Evolutionary conservation across 2,797 vertebrate species (phyloP), one percentile per base, ranked within the genome.

Genomic region (Manis javanica): DNA sequence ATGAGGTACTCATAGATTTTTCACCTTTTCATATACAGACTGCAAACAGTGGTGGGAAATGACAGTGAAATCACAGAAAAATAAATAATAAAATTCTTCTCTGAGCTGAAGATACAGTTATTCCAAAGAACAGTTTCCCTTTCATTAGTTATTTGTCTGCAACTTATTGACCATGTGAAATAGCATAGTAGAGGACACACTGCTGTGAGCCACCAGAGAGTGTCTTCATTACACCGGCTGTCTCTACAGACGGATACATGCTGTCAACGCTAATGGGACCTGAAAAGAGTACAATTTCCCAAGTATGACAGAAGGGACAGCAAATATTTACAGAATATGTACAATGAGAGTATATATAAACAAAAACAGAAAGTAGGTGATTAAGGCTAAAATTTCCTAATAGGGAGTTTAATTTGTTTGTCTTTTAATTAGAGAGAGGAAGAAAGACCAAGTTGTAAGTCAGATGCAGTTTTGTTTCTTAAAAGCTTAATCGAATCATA

Each of bases 341-440:
- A 68, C 74, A 61, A 69, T 61, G 23, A 93, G 37, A 83, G 10
- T 63, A 7, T 51, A 34, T 11, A n/a, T 46, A 79, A 93, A 71
- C 24, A 83, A 74, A 91, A 91, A 49, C 31, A 79, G 57, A 89
- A 81, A 85, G 42, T 23, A 29, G 39, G 19, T 49, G 29, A 57
- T 42, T 59, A 66, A 79, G 34, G 24, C 6, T 86, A 13, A 26
- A 53, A 91, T 89, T 91, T 94, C 49, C 23, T 46, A 81, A 57
- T 7, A 71, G 11, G 3, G 77, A 87, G 75, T 87, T 89, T 72
- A 57, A 78, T 91, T 85, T 55, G 29, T 68, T 37, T 53, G 13
- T 78, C 81, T 85, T 92, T 82, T 55, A 85, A 92, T 91, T 96
- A 95, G 49, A 69, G 39, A 92, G 46, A 83, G 10, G 16, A 74